Evolutionary conservation across 1,140 invertebrate genomes (phyloP).

Genomic region (Zaprionus nigranus): DNA sequence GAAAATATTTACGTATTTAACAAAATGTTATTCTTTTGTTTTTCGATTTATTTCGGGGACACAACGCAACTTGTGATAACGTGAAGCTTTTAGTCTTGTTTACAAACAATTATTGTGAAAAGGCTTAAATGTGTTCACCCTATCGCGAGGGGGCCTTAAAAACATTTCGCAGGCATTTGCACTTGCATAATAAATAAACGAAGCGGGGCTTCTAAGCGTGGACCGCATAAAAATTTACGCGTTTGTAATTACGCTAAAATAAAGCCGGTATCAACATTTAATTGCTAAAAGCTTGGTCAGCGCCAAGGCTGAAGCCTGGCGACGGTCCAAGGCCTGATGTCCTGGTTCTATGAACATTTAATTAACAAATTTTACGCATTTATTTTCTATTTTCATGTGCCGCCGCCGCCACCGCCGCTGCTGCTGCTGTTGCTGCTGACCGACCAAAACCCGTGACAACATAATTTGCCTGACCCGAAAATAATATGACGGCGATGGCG

Average conservation of each 20-base stretch:
- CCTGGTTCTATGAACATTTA: slow-evolving; percentile 59
- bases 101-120: slow-evolving; percentile 11
- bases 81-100: not conserved
- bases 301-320: not conserved
- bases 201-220: slow-evolving; percentile 31
- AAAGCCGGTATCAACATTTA: slow-evolving; percentile 79
- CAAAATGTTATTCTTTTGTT: not conserved
- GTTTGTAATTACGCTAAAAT: slow-evolving; percentile 80
- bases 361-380: slow-evolving; percentile 83
- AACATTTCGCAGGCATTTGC: slow-evolving; percentile 64
- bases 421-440: slow-evolving; percentile 41
- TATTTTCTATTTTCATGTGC: slow-evolving; percentile 79
- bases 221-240: slow-evolving; percentile 71
- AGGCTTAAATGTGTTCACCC: slow-evolving; percentile 20
- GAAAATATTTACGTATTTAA: not conserved
- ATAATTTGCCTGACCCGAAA: slow-evolving; percentile 61
- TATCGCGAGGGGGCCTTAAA: slow-evolving; percentile 23
- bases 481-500: slow-evolving; percentile 37
- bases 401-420: slow-evolving; percentile 5
- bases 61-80: not conserved
- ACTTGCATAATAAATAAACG: slow-evolving; percentile 76
- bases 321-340: slow-evolving; percentile 11
- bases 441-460: slow-evolving; percentile 64
- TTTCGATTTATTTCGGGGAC: not conserved
- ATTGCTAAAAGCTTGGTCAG: slow-evolving; percentile 66